Evolutionary conservation across 2,113 vertebrate species (phyloP).

Genomic region (Sakesphorus luctuosus): DNA sequence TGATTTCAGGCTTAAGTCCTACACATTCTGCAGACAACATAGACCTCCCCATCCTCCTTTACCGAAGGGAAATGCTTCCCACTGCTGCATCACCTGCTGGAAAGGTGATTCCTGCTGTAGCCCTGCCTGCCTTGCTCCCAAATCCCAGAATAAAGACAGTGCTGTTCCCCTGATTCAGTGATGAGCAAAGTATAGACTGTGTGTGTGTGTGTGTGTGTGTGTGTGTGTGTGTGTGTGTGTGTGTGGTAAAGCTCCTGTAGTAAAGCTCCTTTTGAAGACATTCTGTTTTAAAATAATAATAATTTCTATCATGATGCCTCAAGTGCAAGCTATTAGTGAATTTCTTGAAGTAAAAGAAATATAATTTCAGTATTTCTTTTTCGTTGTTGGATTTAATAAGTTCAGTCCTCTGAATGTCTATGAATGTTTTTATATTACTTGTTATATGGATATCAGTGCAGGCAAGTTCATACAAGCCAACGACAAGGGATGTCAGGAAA

Average conservation of each 20-base stretch:
- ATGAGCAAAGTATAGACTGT: background rate
- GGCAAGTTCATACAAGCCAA: background rate
- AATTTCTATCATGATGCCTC: background rate
- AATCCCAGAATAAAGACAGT: background rate
- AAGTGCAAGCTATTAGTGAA: background rate
- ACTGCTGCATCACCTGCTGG: background rate
- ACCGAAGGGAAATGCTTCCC: background rate
- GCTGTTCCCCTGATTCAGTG: background rate
- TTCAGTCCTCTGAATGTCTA: background rate
- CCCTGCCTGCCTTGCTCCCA: background rate
- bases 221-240: no score
- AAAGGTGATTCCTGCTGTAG: background rate
- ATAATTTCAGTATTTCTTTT: background rate
- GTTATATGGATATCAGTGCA: background rate
- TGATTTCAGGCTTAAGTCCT: background rate
- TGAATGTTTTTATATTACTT: background rate
- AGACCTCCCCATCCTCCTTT: background rate
- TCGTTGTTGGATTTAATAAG: background rate
- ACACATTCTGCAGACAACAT: background rate
- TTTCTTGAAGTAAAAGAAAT: background rate
- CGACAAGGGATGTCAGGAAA: background rate
- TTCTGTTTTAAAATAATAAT: background rate
- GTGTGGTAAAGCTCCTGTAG: background rate
- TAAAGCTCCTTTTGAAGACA: background rate
- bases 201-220: no score